Conservation (phyloP, 2,113 vertebrate species). For the Opisthocomus hoazin region DNA sequence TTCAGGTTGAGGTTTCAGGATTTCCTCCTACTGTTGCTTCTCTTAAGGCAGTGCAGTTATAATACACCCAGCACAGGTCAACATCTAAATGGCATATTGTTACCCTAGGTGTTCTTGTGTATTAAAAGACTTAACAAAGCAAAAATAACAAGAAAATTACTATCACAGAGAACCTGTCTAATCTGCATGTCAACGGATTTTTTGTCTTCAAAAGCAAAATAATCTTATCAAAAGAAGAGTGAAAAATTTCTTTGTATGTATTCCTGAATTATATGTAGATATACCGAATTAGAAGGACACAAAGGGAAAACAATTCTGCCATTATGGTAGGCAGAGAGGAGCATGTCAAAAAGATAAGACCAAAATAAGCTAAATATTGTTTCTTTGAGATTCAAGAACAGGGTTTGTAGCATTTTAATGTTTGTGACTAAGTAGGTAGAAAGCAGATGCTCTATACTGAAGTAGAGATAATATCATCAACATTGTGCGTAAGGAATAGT, state of each 20-base stretch:
- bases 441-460: slow-evolving; percentile 35
- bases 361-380: slow-evolving; percentile 7
- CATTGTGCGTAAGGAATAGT: neutral
- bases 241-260: neutral
- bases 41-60: neutral
- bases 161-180: neutral
- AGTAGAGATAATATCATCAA: slow-evolving; percentile 32
- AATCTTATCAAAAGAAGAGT: neutral
- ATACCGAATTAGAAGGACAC: neutral
- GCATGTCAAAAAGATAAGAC: neutral
- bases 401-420: neutral
- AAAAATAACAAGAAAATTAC: neutral
- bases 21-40: neutral
- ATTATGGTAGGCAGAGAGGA: neutral
- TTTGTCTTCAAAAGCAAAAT: neutral
- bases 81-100: neutral
- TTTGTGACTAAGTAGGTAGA: slow-evolving; percentile 43
- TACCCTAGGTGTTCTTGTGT: neutral
- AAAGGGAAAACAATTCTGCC: neutral
- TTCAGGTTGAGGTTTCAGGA: neutral
- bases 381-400: neutral
- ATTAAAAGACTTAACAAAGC: neutral
- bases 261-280: neutral
- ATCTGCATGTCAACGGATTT: neutral
- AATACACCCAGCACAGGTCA: neutral